Conservation (phyloP, 2,888 invertebrate genomes). For the Polydrusus pterygomalis region DNA sequence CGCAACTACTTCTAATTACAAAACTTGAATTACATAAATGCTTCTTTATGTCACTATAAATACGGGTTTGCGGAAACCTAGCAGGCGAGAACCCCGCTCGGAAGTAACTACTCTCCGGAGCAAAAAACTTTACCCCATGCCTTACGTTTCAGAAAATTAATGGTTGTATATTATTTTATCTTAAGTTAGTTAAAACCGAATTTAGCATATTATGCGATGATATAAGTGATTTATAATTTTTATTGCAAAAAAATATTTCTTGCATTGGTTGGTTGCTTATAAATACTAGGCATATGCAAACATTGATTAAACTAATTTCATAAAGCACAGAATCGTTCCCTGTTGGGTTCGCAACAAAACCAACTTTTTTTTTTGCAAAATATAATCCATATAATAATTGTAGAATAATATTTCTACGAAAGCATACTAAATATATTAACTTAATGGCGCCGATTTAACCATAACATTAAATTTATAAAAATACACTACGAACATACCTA, state of each 20-base stretch:
- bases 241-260: neutral
- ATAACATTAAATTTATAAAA: no score
- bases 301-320: no score
- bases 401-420: no score
- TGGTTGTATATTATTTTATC: constrained; percentile 46
- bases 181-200: constrained; percentile 19
- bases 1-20: constrained; percentile 60
- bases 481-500: no score
- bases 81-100: constrained; percentile 35
- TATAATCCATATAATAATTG: no score
- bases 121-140: constrained; percentile 47
- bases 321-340: no score
- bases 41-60: constrained; percentile 57
- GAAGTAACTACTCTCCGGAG: constrained; percentile 51
- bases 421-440: no score
- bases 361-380: no score
- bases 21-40: constrained; percentile 60
- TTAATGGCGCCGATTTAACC: no score
- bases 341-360: no score
- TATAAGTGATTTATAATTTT: neutral
- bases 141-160: constrained; percentile 47
- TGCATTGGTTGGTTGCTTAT: no score
- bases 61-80: constrained; percentile 46
- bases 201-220: constrained; percentile 14
- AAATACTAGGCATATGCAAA: no score